phyloP scores from a whole-genome alignment of 1,140 invertebrate genomes.

The Sitobion miscanthi region DNA sequence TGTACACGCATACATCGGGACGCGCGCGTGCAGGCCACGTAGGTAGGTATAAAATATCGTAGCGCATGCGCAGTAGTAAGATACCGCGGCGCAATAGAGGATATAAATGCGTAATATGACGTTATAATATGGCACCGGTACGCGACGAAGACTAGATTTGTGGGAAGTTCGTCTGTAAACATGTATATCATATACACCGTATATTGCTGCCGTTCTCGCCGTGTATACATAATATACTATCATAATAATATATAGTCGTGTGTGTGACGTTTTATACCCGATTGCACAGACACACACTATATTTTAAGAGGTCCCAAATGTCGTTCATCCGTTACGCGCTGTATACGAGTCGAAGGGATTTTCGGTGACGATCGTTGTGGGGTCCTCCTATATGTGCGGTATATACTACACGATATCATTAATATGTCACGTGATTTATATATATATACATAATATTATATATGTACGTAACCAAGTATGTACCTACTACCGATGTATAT shows the following conservation, averaged over 20 bases:
- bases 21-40: background rate
- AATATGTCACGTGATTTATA: too few relatives aligned
- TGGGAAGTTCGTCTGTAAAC: slow-evolving; percentile 23
- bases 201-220: background rate
- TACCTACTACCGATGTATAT: too few relatives aligned
- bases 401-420: too few relatives aligned
- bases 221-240: background rate
- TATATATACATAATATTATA: too few relatives aligned
- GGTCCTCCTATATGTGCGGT: background rate
- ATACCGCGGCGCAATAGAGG: background rate
- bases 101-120: background rate
- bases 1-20: background rate
- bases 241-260: background rate
- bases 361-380: slow-evolving; percentile 15
- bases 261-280: background rate
- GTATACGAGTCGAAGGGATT: slow-evolving; percentile 13
- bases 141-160: slow-evolving; percentile 32
- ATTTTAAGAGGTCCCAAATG: background rate
- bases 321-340: slow-evolving; percentile 35
- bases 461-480: too few relatives aligned
- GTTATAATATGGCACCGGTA: background rate
- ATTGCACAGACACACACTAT: background rate
- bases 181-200: background rate
- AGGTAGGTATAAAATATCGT: background rate
- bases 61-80: background rate